Evolutionary conservation across 2,888 invertebrate genomes (phyloP).

Genomic region (Ypsolopha scabrella): DNA sequence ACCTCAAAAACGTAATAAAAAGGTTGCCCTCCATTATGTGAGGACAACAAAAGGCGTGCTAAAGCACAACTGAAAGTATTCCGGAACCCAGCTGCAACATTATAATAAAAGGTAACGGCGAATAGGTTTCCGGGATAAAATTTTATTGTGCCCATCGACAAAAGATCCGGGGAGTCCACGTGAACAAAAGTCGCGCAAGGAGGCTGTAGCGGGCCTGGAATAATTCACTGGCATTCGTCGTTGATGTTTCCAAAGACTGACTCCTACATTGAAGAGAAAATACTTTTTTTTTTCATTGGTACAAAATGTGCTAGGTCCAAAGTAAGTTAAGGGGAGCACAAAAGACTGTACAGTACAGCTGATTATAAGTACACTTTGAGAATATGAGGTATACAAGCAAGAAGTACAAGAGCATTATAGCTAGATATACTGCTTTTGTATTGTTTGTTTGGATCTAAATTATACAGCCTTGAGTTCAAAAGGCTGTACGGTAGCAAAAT

Average conservation of each 20-base stretch:
- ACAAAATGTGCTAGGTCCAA: no score
- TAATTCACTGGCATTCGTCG: conserved; percentile 11
- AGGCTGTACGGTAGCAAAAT: no score
- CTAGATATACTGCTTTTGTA: no score
- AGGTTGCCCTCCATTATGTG: conserved; percentile 53
- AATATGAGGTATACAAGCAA: no score
- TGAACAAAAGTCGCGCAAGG: conserved; percentile 19
- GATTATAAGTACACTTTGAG: no score
- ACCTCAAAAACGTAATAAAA: conserved; percentile 53
- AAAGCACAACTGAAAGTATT: conserved; percentile 41
- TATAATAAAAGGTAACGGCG: conserved; percentile 67
- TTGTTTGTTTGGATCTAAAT: no score
- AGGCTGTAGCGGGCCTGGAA: conserved; percentile 8
- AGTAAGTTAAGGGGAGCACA: no score
- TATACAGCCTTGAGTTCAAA: no score
- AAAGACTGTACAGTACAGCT: no score
- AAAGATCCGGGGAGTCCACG: conserved; percentile 26
- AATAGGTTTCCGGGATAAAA: conserved; percentile 63
- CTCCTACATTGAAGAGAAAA: no score
- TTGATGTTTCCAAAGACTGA: not conserved
- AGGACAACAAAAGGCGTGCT: conserved; percentile 36
- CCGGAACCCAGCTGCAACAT: conserved; percentile 58
- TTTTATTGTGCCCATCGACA: conserved; percentile 63
- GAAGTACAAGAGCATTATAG: no score
- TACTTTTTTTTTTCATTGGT: no score